Percentiles rank a stretch among this genome's conserved stretches.
Conservation (phyloP, 2,113 vertebrate genomes). For the Athene noctua region DNA sequence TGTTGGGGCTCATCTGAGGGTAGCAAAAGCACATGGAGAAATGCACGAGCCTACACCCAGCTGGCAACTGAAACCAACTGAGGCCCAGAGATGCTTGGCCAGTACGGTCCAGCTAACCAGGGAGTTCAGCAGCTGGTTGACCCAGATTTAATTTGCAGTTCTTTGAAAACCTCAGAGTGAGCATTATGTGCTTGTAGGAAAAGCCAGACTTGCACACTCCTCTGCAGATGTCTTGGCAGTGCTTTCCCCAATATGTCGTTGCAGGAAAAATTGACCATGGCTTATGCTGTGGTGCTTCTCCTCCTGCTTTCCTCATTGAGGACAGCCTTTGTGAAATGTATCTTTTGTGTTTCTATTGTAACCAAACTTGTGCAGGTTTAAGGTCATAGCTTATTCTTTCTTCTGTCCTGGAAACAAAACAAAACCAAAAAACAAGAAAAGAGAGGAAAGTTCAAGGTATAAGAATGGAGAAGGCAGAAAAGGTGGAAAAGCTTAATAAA, state of each 20-base stretch:
- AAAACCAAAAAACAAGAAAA: neutral
- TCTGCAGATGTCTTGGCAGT: slow-evolving; percentile 23
- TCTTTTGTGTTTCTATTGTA: neutral
- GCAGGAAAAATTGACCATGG: neutral
- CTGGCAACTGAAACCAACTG: neutral
- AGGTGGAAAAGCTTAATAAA: neutral
- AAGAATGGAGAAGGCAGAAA: neutral
- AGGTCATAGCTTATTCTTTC: neutral
- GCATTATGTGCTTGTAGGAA: neutral
- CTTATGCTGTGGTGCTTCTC: neutral
- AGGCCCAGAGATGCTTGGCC: neutral
- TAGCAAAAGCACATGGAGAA: neutral
- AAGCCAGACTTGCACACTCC: neutral
- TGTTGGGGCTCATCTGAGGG: neutral
- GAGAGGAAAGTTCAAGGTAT: neutral
- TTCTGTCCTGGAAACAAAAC: neutral
- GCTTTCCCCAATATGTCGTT: neutral
- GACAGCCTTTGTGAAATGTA: neutral
- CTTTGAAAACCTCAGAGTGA: slow-evolving; percentile 3
- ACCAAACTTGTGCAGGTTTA: neutral
- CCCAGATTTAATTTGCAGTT: slow-evolving; percentile 12
- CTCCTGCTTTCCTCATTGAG: neutral
- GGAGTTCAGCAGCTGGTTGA: neutral
- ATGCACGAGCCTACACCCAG: neutral
- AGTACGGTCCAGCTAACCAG: neutral